These are phyloP conservation scores for Adelges cooleyi DNA, from an alignment of 1,140 invertebrate species.

Conservation along the genomic window DNA sequence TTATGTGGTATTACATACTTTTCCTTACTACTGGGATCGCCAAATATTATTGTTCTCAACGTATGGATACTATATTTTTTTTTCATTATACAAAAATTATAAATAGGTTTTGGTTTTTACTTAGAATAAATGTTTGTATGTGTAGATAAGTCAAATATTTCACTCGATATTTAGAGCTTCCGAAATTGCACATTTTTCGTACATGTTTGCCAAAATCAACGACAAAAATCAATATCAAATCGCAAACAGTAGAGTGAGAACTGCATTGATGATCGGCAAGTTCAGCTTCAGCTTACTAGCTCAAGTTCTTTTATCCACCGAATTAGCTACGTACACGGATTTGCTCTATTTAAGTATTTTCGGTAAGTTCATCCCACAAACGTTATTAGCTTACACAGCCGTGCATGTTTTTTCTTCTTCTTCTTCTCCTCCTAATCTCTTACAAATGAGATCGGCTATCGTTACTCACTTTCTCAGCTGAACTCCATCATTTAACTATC, in stretches of 20 bases:
- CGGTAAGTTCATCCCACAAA: constrained; percentile 24
- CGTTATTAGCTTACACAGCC: too few species aligned
- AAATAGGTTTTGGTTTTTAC: too few species aligned
- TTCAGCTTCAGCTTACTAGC: neutral
- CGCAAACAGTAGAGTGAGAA: constrained; percentile 47
- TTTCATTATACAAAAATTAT: neutral
- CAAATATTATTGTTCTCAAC: constrained; percentile 30
- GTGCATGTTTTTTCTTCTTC: too few species aligned
- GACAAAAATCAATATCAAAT: constrained; percentile 58
- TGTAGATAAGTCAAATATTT: constrained; percentile 42
- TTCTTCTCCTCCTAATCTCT: too few species aligned
- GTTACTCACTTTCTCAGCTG: too few species aligned
- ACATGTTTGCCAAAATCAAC: constrained; percentile 82
- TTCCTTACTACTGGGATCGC: constrained; percentile 30
- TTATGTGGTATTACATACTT: constrained; percentile 46
- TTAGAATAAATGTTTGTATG: neutral
- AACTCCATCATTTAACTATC: too few species aligned
- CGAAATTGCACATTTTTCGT: constrained; percentile 85
- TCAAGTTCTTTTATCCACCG: constrained; percentile 8
- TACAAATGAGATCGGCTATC: too few species aligned
- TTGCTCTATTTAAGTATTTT: constrained; percentile 26
- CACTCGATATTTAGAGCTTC: constrained; percentile 75
- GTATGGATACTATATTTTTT: constrained; percentile 17
- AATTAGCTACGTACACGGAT: neutral
- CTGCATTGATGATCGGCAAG: constrained; percentile 17